Evolutionary conservation across 1,140 invertebrate genomes (phyloP), one percentile per base, ranked within the genome.

Genomic region (Phymorhynchus buccinoides): DNA sequence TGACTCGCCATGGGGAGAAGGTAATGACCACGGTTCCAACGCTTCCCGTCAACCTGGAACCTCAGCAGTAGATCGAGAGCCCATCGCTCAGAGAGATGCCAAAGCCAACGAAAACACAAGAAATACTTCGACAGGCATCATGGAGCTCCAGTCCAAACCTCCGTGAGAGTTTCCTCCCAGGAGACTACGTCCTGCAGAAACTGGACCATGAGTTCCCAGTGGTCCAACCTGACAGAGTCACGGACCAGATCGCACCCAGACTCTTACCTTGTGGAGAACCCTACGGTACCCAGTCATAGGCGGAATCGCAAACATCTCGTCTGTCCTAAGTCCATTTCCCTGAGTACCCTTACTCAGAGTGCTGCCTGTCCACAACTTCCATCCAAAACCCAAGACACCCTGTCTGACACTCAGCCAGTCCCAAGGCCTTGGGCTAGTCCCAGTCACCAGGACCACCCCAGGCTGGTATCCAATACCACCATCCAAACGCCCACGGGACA

Each of bases 181-280:
- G 66, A 71, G 66, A 71, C 66, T 71, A 35, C n/a, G 66, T 71
- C 32, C 66, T 71, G 27, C 66, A 71, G 66, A 71, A 3, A 71
- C 66, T 71, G 66, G 66, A 71, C 27, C 66, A 71, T 71, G 66
- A 71, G 52, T 71, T n/a, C 66, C 66, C 27, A 71, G 12, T n/a
- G 66, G 27, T 35, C 66, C 27, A 71, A n/a, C 66, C 66, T 71
- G 66, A 14, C 66, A n/a, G 66, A 71, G 66, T 1, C 32, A 7
- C n/a, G 16, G 32, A 35, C 32, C 3, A 71, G 66, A 2, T 71
- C 32, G 66, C 66, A n/a, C 66, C 66, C 66, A 71, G 66, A 71
- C n/a, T 71, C 66, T 35, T 71, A 71, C 32, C 66, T 71, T 14
- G 66, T 71, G 27, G 66, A n/a, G n/a, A 71, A 14, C n/a, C 66